phyloP scores from a whole-genome alignment of 2,113 vertebrate species.

The Setophaga petechia region DNA sequence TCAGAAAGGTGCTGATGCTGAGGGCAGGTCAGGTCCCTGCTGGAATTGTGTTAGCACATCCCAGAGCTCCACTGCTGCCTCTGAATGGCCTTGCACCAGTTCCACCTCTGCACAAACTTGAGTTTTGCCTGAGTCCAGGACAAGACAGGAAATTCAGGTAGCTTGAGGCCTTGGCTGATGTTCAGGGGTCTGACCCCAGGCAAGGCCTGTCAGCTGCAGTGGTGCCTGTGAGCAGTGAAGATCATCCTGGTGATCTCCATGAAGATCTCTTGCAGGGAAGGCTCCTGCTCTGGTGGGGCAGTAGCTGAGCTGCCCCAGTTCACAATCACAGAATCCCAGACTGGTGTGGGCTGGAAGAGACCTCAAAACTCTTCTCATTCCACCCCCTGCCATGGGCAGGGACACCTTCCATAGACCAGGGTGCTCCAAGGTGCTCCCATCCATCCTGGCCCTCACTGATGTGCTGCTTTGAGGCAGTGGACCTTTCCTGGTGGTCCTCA shows the following conservation, averaged over 20 bases:
- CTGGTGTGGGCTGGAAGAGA: not conserved
- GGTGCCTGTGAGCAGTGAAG: not conserved
- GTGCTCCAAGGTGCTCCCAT: not conserved
- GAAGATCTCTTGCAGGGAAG: not conserved
- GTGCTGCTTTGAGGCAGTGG: not conserved
- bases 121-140: not conserved
- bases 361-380: not conserved
- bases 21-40: not conserved
- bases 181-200: not conserved
- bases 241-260: not conserved
- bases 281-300: not conserved
- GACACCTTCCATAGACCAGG: not conserved
- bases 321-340: not conserved
- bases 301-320: not conserved
- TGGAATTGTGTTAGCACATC: not conserved
- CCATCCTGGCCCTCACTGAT: not conserved
- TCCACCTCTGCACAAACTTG: not conserved
- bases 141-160: not conserved
- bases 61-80: not conserved
- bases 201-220: not conserved
- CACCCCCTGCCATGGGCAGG: not conserved
- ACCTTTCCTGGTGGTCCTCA: not conserved
- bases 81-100: not conserved
- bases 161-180: not conserved
- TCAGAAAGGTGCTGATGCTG: not conserved